Conservation (phyloP, 2,797 vertebrate genomes). For the Thalassophryne amazonica region DNA sequence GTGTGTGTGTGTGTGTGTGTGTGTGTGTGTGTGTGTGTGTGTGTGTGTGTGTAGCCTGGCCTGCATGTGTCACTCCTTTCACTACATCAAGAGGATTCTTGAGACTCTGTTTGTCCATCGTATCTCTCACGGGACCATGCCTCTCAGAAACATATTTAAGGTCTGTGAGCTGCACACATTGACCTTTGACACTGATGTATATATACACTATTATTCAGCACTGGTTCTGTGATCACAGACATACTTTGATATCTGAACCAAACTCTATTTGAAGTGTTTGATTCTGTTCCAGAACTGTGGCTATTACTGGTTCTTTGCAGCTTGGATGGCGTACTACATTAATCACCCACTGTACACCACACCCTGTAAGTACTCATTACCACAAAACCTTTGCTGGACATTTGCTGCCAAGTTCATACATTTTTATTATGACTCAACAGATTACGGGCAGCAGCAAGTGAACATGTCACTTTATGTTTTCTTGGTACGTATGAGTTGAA, state of each 20-base stretch:
- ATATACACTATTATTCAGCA: not conserved
- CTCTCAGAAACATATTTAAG: slow-evolving; percentile 91
- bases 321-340: slow-evolving; percentile 97
- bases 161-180: slow-evolving; percentile 47
- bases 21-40: not conserved
- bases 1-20: not conserved
- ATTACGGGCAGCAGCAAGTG: slow-evolving; percentile 87
- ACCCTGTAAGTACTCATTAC: slow-evolving; percentile 81
- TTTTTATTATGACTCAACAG: slow-evolving; percentile 62
- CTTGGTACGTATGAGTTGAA: slow-evolving; percentile 74
- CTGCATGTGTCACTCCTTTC: slow-evolving; percentile 90
- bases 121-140: slow-evolving; percentile 93
- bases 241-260: not conserved
- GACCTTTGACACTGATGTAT: not conserved
- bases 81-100: slow-evolving; percentile 89
- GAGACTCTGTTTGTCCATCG: slow-evolving; percentile 91
- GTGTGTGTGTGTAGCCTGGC: slow-evolving; percentile 77
- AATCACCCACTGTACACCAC: slow-evolving; percentile 95
- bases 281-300: slow-evolving; percentile 87
- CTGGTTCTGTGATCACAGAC: not conserved
- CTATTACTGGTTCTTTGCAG: slow-evolving; percentile 93
- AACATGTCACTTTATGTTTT: slow-evolving; percentile 86
- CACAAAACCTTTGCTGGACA: slow-evolving; percentile 1
- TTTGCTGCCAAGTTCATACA: slow-evolving; percentile 3
- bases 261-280: slow-evolving; percentile 11